Base-by-base conservation (phyloP, 2,888 invertebrate species). In the Hymenopus coronatus region DNA sequence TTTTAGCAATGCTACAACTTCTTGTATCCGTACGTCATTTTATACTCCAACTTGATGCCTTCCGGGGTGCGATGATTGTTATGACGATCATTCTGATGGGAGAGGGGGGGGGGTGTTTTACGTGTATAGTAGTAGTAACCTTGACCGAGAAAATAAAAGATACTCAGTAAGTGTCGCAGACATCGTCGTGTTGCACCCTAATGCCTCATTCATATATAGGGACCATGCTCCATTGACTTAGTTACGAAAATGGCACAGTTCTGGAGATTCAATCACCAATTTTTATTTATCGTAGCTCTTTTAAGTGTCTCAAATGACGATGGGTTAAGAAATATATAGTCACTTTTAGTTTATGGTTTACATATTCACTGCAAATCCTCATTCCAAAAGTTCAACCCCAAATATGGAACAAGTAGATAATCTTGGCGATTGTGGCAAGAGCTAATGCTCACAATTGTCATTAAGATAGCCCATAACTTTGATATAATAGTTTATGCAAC, bases 131-230 rank as follows among this genome's bases (percentile, higher is more conserved):
- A 87, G 28, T 28, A 82, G 82, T 87, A 82, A 87, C 87, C 87
- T 87, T 87, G 87, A 87, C 87, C 87, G 87, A 87, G n/a, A 87
- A 87, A 87, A 82, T 82, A 87, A 82, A 87, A 87, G 87, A 82
- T 82, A 2, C 28, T 33, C 82, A 40, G 33, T 87, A 82, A 87
- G 82, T 87, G 87, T 87, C 87, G 82, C 87, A 30, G 54, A 70
- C 54, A 70, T 70, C 54, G 54, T 70, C 54, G 54, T 40, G 40
- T 70, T 70, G 25, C 54, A 70, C 54, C 54, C 15, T 70, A 70
- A 70, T 20, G 25, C 25, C 54, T 70, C 54, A 70, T 70, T 70
- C 54, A 70, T 70, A 70, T 70, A 70, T 20, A 70, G 20, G 8
- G 54, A 6, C 54, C 20, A 70, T 20, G 20, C 54, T 70, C 54